Conservation (phyloP, 2,888 invertebrate species). For the Acleris cristana region DNA sequence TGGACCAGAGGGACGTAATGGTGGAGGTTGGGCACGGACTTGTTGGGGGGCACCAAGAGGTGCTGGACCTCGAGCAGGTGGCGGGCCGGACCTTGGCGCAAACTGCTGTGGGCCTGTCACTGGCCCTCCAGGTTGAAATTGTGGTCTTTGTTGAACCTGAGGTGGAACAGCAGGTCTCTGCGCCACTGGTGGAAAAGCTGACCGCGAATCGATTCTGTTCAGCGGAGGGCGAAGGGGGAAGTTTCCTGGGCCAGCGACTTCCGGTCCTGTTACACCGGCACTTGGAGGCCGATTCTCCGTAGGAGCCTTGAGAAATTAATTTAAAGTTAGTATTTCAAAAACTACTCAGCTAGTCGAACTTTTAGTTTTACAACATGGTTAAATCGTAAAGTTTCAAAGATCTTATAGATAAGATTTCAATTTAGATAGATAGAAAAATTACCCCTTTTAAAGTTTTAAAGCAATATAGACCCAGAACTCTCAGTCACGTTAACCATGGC, state of each 20-base stretch:
- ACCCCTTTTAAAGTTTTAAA: slow-evolving; percentile 1
- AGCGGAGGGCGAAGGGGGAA: slow-evolving; percentile 66
- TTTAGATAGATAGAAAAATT: slow-evolving; percentile 34
- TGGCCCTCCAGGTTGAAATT: slow-evolving; percentile 76
- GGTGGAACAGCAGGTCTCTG: slow-evolving; percentile 61
- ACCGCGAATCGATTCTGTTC: slow-evolving; percentile 69
- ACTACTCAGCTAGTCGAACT: not conserved
- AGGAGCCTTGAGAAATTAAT: slow-evolving; percentile 64
- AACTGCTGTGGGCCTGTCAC: slow-evolving; percentile 66
- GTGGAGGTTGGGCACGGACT: slow-evolving; percentile 59
- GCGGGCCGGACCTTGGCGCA: slow-evolving; percentile 63
- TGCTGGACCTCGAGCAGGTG: slow-evolving; percentile 59
- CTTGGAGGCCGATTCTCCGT: slow-evolving; percentile 65
- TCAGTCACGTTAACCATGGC: slow-evolving; percentile 15
- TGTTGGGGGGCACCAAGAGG: slow-evolving; percentile 62
- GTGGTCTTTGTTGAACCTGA: slow-evolving; percentile 65
- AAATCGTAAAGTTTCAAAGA: slow-evolving; percentile 33
- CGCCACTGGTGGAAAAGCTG: slow-evolving; percentile 63
- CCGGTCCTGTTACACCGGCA: slow-evolving; percentile 57
- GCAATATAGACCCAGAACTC: not conserved
- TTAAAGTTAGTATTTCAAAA: slow-evolving; percentile 9
- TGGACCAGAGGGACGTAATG: slow-evolving; percentile 65
- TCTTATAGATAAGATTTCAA: slow-evolving; percentile 42
- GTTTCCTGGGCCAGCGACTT: slow-evolving; percentile 55
- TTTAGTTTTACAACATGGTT: slow-evolving; percentile 4